Evolutionary conservation across 2,888 invertebrate genomes (phyloP), one percentile per base, ranked within the genome.

Genomic region (Macrosiphum euphorbiae): DNA sequence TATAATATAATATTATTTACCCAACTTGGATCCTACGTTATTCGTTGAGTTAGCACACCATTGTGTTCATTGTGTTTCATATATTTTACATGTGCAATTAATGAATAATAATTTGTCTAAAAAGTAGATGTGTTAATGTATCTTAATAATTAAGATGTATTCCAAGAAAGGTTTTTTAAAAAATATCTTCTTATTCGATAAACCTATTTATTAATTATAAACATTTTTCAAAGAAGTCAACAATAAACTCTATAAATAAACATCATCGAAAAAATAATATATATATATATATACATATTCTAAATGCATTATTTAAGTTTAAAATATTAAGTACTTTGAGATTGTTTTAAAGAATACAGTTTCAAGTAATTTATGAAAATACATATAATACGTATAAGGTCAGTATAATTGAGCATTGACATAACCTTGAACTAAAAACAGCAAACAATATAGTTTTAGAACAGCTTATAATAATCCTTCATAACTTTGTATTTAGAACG

Each of bases 341-440:
- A 50, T 52, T 52, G 50, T 87, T 35, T n/a, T n/a, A 28, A 87
- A 7, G 28, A 4, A 50, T 28, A 87, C 1, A 87, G 26, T 44
- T 50, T 88, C 24, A 52, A 88, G 26, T 10, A 24, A 35, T 78
- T 78, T 78, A 88, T 52, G 35, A n/a, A 87, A 50, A 28, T n/a
- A 87, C 8, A 50, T 35, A 35, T 20, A 50, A 28, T n/a, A 87
- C 8, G 87, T 35, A 35, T 20, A 50, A 88, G 88, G 52, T 52
- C 26, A 88, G 88, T 24, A 52, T 67, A 78, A 78, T 78, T 78
- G 78, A 35, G 8, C 35, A 88, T 88, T 52, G 88, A n/a, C 52
- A 52, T 52, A 88, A 50, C 88, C 52, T 88, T 88, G 88, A 55
- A 55, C 35, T 88, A 41, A 52, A 52, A 88, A 88, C n/a, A 5